These are phyloP conservation scores for Luscinia megarhynchos DNA, from an alignment of 2,797 vertebrate genomes.

Conservation along the genomic window DNA sequence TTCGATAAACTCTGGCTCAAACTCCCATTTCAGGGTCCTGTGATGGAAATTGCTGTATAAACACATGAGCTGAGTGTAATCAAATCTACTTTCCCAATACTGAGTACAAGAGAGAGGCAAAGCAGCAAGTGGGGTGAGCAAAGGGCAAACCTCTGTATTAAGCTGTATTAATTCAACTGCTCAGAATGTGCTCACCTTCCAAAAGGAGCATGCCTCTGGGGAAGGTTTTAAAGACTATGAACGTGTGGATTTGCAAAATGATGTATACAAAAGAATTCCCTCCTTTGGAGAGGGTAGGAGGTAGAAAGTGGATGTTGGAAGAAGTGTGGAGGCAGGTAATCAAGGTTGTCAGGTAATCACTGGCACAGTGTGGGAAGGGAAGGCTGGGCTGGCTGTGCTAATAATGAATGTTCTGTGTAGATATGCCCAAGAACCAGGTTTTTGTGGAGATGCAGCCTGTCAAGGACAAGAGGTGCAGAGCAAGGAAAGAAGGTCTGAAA, in stretches of 20 bases:
- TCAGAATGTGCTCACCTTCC: neutral
- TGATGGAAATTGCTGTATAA: neutral
- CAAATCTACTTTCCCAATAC: neutral
- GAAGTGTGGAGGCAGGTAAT: neutral
- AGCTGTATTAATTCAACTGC: neutral
- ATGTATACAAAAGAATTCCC: neutral
- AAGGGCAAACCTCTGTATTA: neutral
- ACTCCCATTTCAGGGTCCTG: neutral
- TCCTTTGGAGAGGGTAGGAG: neutral
- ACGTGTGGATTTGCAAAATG: neutral
- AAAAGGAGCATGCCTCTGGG: neutral
- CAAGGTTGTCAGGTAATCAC: fast-evolving
- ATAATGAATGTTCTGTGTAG: neutral
- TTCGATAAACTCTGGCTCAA: neutral
- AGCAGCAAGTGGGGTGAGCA: neutral
- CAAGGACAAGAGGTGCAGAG: neutral
- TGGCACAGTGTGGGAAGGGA: neutral
- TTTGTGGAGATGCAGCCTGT: neutral
- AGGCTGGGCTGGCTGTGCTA: neutral
- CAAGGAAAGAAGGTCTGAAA: neutral
- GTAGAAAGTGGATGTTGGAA: neutral
- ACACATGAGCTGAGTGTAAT: neutral
- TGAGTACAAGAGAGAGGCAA: neutral
- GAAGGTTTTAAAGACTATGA: neutral
- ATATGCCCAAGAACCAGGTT: neutral